These are phyloP conservation scores for Spinus olivaceus DNA, from an alignment of 2,797 vertebrate species.

Conservation along the genomic window DNA sequence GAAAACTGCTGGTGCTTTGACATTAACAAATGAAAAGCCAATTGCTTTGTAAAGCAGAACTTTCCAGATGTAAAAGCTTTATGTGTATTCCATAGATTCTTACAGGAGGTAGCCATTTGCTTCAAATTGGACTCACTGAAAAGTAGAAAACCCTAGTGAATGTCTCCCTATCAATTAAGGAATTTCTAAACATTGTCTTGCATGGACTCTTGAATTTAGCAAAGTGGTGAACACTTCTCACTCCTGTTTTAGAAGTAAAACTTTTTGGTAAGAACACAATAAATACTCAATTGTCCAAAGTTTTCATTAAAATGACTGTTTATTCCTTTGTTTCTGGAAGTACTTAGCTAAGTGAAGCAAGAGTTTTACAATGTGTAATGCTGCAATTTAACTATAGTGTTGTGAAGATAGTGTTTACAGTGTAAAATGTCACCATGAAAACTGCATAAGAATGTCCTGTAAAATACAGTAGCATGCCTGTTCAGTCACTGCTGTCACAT, in stretches of 20 bases:
- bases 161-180: not conserved
- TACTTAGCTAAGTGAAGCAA: slow-evolving; percentile 26
- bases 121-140: not conserved
- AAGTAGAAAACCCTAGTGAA: not conserved
- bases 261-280: not conserved
- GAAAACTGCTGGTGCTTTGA: not conserved
- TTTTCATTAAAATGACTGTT: slow-evolving; percentile 2
- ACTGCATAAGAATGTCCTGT: not conserved
- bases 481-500: slow-evolving; percentile 18
- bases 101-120: not conserved
- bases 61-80: not conserved
- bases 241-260: not conserved
- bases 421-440: slow-evolving; percentile 12
- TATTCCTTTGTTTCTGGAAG: slow-evolving; percentile 8
- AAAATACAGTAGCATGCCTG: slow-evolving; percentile 33
- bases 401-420: slow-evolving; percentile 27
- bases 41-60: not conserved
- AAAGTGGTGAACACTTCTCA: not conserved
- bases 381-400: slow-evolving; percentile 42
- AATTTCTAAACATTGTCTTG: not conserved
- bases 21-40: not conserved
- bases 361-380: not conserved
- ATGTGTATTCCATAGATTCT: not conserved
- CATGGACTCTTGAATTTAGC: slow-evolving; percentile 2
- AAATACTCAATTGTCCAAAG: not conserved